These are phyloP conservation scores for Agonopterix alstromeriana DNA, from an alignment of 2,888 invertebrate genomes.

Conservation along the genomic window DNA sequence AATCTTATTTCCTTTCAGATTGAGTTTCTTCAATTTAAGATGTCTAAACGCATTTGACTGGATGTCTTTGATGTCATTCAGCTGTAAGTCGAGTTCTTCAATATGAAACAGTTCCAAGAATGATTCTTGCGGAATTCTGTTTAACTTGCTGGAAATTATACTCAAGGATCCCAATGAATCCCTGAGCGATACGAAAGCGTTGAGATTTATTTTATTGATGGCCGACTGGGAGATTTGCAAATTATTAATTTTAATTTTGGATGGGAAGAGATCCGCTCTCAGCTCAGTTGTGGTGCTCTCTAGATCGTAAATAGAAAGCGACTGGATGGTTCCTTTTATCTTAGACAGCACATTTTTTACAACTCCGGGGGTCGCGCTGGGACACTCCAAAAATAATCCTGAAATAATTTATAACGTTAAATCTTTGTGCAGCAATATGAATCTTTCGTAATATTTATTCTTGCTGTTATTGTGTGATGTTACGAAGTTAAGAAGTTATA, in stretches of 20 bases:
- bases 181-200: slow-evolving; percentile 81
- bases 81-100: slow-evolving; percentile 87
- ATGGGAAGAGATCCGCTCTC: slow-evolving; percentile 85
- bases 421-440: no score
- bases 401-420: slow-evolving; percentile 26
- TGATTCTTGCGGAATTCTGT: slow-evolving; percentile 86
- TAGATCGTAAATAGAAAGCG: slow-evolving; percentile 91
- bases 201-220: slow-evolving; percentile 82
- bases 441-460: neutral
- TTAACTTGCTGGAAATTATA: slow-evolving; percentile 84
- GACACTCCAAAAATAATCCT: slow-evolving; percentile 92
- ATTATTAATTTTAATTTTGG: slow-evolving; percentile 81
- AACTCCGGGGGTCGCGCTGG: slow-evolving; percentile 85
- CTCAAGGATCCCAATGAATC: slow-evolving; percentile 85
- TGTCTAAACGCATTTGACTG: slow-evolving; percentile 91
- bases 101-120: slow-evolving; percentile 82
- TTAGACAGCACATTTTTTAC: slow-evolving; percentile 84
- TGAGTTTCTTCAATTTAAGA: slow-evolving; percentile 86
- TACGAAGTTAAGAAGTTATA: no score
- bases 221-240: slow-evolving; percentile 87
- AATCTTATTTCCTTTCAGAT: slow-evolving; percentile 90
- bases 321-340: slow-evolving; percentile 84
- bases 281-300: slow-evolving; percentile 87
- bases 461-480: neutral
- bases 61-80: slow-evolving; percentile 89